Base-by-base conservation (phyloP, 2,113 vertebrate species). In the Tragelaphus strepsiceros region DNA sequence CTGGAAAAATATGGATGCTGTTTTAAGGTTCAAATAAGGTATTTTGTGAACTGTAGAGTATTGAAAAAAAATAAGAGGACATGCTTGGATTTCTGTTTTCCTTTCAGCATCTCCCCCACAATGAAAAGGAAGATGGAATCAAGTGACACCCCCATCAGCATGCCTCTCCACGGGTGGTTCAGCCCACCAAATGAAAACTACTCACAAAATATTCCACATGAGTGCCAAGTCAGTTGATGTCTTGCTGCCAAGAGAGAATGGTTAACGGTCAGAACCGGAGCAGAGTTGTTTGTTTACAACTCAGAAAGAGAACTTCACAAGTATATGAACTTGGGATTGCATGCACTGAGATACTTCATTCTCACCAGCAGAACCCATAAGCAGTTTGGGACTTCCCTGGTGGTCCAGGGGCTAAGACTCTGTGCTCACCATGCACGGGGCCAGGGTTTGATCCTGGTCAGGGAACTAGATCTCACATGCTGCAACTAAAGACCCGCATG, bases 201-300 rank as follows among this genome's bases (percentile, higher is more conserved):
- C 46, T 53, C 43, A 24, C 21, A 26, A 10, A 67, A 53, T 19
- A 43, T 2, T 3, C 17, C 28, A 32, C 35, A 1, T 5, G 24
- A 39, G 14, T 2, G 12, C 89, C 5, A 4, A 58, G 35, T 46
- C 92, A 4, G 13, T 43, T 19, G 56, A 39, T 46, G 84, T 56
- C 82, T 90, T 54, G 58, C 82, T 35, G 43, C 35, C 30, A 22
- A 58, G 8, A 5, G 32, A 24, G 53, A 62, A 53, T 1, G 5
- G 7, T 58, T 46, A 39, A 43, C 3, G 13, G 58, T 78, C 78
- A 86, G 59, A 74, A 77, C 32, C 51, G 61, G 67, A 82, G 62
- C 62, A 82, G 61, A 82, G 7, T 15, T 21, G 30, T 78, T 64
- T 90, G 90, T 78, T 96, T 74, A 92, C 49, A 90, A n/a, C 54